Conservation (phyloP, 1,140 invertebrate genomes). For the Laodelphax striatellus region DNA sequence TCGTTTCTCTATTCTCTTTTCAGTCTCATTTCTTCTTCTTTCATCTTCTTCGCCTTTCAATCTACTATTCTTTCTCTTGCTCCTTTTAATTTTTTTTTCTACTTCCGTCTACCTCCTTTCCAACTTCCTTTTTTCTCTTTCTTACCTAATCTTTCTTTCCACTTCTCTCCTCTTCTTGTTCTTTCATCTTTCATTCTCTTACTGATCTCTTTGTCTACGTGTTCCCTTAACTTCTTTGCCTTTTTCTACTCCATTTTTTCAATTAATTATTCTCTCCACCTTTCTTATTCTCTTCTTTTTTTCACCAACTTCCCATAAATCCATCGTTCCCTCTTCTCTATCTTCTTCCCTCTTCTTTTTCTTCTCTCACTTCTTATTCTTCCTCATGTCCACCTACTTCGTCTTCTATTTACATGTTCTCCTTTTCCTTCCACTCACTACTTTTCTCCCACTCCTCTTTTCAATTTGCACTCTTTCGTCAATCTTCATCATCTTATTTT, state of each 20-base stretch:
- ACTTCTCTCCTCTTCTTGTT: not conserved
- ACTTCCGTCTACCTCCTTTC: no score
- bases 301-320: not conserved
- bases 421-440: no score
- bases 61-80: no score
- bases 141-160: not conserved
- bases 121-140: no score
- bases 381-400: not conserved
- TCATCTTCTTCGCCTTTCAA: no score
- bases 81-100: no score
- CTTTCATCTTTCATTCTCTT: constrained; percentile 6
- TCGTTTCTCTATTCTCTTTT: no score
- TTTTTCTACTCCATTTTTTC: constrained; percentile 8
- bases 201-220: not conserved
- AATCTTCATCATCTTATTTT: no score
- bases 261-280: not conserved
- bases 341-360: constrained; percentile 10
- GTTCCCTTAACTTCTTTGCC: constrained; percentile 15
- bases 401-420: not conserved
- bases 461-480: no score
- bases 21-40: no score
- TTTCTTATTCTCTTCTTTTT: constrained; percentile 7
- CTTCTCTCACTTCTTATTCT: not conserved
- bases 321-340: constrained; percentile 1
- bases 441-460: no score